A percentile compares a stretch with the other conserved stretches of the same genome.
Conservation (phyloP, 2,797 vertebrate genomes). For the Sylvilagus floridanus region DNA sequence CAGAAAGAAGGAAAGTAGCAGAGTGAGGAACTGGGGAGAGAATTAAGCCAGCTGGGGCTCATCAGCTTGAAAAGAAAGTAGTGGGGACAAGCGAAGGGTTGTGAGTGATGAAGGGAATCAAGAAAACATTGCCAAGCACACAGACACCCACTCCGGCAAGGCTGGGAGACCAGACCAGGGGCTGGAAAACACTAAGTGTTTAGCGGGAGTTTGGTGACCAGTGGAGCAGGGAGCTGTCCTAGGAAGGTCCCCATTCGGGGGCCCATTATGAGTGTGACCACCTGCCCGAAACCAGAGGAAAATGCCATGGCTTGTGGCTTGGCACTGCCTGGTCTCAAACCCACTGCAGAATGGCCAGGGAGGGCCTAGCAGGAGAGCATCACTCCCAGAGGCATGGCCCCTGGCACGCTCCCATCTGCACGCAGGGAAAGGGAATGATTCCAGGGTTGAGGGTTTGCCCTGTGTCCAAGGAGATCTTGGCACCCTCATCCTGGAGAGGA, state of each 20-base stretch:
- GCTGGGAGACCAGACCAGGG: slow-evolving; percentile 67
- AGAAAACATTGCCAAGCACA: slow-evolving; percentile 61
- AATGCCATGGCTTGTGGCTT: slow-evolving; percentile 15
- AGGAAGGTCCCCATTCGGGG: slow-evolving; percentile 78
- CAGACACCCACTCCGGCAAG: slow-evolving; percentile 47
- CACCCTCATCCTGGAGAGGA: background rate
- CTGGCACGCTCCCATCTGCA: background rate
- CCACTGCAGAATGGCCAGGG: slow-evolving; percentile 45
- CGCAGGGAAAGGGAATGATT: background rate
- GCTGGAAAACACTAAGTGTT: slow-evolving; percentile 75
- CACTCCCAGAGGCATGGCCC: background rate
- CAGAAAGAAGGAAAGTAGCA: background rate
- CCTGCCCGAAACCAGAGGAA: slow-evolving; percentile 79
- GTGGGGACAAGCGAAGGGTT: background rate
- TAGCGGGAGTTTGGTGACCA: slow-evolving; percentile 77
- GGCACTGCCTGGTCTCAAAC: slow-evolving; percentile 5
- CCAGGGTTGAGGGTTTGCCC: background rate
- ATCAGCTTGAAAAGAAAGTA: slow-evolving; percentile 57
- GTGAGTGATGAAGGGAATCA: slow-evolving; percentile 27
- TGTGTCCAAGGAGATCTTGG: background rate
- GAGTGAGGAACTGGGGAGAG: background rate
- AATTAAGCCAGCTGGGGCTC: background rate
- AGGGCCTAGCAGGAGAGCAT: slow-evolving; percentile 39
- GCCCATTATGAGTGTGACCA: slow-evolving; percentile 77
- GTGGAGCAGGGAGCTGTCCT: slow-evolving; percentile 82